Conservation (phyloP, 1,140 invertebrate genomes). For the Atta texana region DNA sequence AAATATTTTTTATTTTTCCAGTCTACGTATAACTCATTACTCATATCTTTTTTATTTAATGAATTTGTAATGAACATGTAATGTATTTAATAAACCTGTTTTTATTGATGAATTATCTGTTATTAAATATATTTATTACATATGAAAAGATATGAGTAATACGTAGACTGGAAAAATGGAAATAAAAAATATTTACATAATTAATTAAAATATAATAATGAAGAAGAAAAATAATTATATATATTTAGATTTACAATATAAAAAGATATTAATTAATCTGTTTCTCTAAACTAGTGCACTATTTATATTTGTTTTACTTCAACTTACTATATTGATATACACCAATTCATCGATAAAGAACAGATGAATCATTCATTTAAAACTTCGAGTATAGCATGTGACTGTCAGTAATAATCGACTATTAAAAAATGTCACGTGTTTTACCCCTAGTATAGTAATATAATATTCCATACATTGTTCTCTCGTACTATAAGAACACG, state of each 20-base stretch:
- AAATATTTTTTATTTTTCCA: neutral
- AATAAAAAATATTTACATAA: conserved; percentile 4
- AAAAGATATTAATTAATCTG: neutral
- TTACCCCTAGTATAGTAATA: neutral
- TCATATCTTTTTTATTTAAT: neutral
- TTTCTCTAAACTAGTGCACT: neutral
- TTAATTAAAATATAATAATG: neutral
- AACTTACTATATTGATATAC: too few species aligned
- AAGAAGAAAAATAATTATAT: neutral
- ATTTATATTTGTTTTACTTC: too few species aligned
- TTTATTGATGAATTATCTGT: too few species aligned
- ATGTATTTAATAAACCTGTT: too few species aligned
- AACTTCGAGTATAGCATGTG: neutral
- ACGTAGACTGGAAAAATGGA: neutral
- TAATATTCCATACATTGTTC: neutral
- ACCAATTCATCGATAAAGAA: too few species aligned
- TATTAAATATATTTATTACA: neutral
- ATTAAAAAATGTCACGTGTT: neutral
- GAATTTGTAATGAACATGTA: neutral
- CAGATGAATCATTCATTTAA: neutral
- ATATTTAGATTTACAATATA: neutral
- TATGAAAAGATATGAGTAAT: neutral
- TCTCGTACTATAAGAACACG: neutral
- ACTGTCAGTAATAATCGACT: neutral
- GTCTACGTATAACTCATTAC: neutral